Base-by-base conservation (phyloP, 2,113 vertebrate species). In the Toxotes jaculatrix region DNA sequence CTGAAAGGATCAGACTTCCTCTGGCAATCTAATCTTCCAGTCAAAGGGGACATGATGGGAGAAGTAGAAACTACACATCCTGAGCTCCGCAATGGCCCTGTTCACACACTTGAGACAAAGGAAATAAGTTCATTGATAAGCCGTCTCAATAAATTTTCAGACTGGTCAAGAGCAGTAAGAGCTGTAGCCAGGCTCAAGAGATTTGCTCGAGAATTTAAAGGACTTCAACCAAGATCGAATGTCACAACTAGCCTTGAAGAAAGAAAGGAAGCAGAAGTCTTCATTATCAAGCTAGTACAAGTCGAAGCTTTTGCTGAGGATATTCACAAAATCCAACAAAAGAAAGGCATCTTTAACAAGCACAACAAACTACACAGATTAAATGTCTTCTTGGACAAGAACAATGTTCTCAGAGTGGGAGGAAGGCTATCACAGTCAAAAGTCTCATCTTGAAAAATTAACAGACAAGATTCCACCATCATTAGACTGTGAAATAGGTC, bases 331-430 rank as follows among this genome's bases (percentile, higher is more conserved):
- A 4, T 70, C 8, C 34, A 56, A n/a, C 10, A 27, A 17, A 45
- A 36, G 3, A 10, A 51, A 32, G 6, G n/a, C 10, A 16, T 12
- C 5, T 32, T 69, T 10, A 38, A 10, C 23, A 68, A 68, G 16
- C 34, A 45, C 43, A 45, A 31, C 36, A 57, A 27, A 7, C 7
- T 57, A 42, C 53, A 27, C 7, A 51, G 27, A 19, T 8, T 47
- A 7, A 73, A 73, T 47, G 16, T 53, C 27, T 27, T 27, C 27
- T 27, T 27, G 27, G 27, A 27, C 27, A 27, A 27, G 27, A 27
- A 32, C 0, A 12, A 45, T 1, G 4, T 73, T 9, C 70, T 73
- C 70, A 62, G 71, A 57, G 71, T 61, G 19, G 71, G 71, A 74
- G 42, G 71, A 59, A 12, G 43, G 3, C 19, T 61, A 5, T 45